Evolutionary conservation across 2,888 invertebrate genomes (phyloP), one percentile per base, ranked within the genome.

Genomic region (Stenchaetothrips biformis): DNA sequence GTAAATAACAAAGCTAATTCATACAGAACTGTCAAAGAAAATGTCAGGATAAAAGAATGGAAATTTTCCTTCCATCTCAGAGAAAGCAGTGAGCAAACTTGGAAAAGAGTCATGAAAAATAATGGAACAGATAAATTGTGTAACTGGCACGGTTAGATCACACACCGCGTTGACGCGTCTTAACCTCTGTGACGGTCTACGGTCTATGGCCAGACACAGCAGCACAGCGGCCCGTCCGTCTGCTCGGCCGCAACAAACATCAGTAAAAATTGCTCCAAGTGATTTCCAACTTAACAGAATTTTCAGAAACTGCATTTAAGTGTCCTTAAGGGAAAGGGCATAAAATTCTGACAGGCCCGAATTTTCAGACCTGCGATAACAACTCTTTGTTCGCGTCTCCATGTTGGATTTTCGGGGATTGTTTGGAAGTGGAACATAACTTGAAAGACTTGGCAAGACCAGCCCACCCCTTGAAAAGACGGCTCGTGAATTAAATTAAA

Each of bases 351-450:
- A 8, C 21, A 25, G 25, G 67, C 21, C 11, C 21, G n/a, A 25
- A 21, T 74, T 74, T 74, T 21, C 25, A 25, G 11, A 25, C 21
- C 21, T 11, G 25, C 67, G 67, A 74, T 25, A 74, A 74, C 67
- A 74, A 25, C 25, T 74, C 82, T 82, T 82, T 82, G 82, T 82
- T 81, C 81, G 67, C 81, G 83, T 83, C 83, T 82, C 83, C 83
- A 83, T 83, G 82, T 83, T 83, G 83, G 81, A 81, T 82, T 49
- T 78, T 77, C 27, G 48, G 79, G 79, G 77, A 67, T 48, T 27
- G 59, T 67, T 74, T 27, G 79, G 48, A 79, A 79, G 21, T 47
- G 7, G n/a, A 9, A 59, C 16, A 59, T 59, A 59, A 18, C 59
- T 9, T 18, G 13, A 78, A 27, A 27, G 27, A 78, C 21, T 37